These are phyloP conservation scores for Zeus faber DNA, from an alignment of 2,113 vertebrate genomes.

Conservation along the genomic window DNA sequence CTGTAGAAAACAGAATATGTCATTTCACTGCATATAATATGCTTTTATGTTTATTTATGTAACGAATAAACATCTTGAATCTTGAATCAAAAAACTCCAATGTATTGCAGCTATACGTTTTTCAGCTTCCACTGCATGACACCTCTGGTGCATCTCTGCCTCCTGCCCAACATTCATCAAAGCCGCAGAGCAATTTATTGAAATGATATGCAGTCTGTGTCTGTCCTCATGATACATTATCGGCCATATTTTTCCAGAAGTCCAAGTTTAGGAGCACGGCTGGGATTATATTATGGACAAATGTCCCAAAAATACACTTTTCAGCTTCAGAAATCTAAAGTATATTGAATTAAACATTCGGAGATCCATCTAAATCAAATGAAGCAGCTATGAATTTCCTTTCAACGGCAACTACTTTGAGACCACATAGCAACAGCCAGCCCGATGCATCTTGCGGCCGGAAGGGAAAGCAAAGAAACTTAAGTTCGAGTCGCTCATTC, in stretches of 20 bases:
- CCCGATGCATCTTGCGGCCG: too few relatives aligned
- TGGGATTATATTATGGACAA: slow-evolving; percentile 18
- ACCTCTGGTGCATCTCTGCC: slow-evolving; percentile 41
- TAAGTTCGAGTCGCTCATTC: too few relatives aligned
- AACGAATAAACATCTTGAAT: too few relatives aligned
- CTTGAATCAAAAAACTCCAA: too few relatives aligned
- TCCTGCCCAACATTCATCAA: slow-evolving; percentile 50
- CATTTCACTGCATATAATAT: too few relatives aligned
- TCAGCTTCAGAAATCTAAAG: background rate
- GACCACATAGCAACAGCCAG: too few relatives aligned
- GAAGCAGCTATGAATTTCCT: too few relatives aligned
- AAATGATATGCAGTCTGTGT: slow-evolving; percentile 54
- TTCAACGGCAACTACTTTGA: too few relatives aligned
- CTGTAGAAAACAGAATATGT: too few relatives aligned
- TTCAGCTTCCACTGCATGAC: too few relatives aligned
- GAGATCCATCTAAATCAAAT: too few relatives aligned
- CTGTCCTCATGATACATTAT: slow-evolving; percentile 36
- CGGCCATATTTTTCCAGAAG: slow-evolving; percentile 13
- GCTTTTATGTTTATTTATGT: background rate
- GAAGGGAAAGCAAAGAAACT: too few relatives aligned
- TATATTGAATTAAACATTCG: background rate
- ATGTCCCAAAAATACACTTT: slow-evolving; percentile 2
- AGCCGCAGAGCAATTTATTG: slow-evolving; percentile 53
- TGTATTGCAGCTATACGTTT: background rate
- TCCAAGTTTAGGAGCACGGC: slow-evolving; percentile 24